Evolutionary conservation across 2,797 vertebrate species (phyloP).

Genomic region (Rhincodon typus): DNA sequence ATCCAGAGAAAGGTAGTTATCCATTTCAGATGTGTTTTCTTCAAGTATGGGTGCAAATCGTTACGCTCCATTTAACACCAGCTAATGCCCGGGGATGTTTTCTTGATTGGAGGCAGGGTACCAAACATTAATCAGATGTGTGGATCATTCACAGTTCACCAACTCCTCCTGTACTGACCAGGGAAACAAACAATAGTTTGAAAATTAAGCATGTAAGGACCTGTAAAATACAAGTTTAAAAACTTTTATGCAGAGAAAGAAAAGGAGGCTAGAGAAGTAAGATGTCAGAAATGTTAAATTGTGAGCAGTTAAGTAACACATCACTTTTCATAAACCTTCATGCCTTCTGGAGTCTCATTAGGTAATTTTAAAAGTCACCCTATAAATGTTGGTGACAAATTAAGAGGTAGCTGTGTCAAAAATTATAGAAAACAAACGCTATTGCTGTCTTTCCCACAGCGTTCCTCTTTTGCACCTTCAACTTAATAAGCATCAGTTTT

Average conservation of each 20-base stretch:
- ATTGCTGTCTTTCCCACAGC: not conserved
- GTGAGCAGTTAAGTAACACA: not conserved
- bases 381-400: not conserved
- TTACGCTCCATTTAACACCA: conserved; percentile 54
- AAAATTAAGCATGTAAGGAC: not conserved
- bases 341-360: not conserved
- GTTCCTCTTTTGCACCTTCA: not conserved
- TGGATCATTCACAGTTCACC: conserved; percentile 43
- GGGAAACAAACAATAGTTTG: conserved; percentile 36
- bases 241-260: no score
- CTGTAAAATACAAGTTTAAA: not conserved
- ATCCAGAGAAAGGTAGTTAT: conserved; percentile 39
- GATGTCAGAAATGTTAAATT: not conserved
- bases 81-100: conserved; percentile 50
- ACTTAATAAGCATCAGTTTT: not conserved
- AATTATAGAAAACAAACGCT: not conserved
- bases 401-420: not conserved
- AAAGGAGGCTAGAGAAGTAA: no score
- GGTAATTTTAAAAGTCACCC: not conserved
- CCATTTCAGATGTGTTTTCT: conserved; percentile 40
- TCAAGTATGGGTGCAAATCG: conserved; percentile 45
- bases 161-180: conserved; percentile 43
- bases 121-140: conserved; percentile 39
- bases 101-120: conserved; percentile 55
- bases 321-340: not conserved